Evolutionary conservation across 2,888 invertebrate genomes (phyloP), one percentile per base, ranked within the genome.

Genomic region (Leptothorax acervorum): DNA sequence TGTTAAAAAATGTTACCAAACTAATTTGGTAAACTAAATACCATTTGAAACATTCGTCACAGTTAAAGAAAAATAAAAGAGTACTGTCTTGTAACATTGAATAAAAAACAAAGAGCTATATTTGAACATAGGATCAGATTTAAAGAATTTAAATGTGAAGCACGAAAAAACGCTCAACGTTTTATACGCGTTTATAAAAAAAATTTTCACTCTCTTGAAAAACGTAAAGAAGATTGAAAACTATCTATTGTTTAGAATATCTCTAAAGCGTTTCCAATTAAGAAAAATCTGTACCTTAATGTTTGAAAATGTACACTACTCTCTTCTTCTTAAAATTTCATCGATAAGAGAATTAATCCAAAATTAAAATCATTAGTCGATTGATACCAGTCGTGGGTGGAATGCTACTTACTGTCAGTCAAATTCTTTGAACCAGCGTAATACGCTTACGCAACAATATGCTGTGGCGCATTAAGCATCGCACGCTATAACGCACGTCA

Each of bases 391-490:
- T n/a, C 6, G 23, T 5, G 15, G 48, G 11, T 23, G 12, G 66
- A 42, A 31, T 31, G 66, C 11, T 18, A 18, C 8, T 28, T 35
- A 6, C 35, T 35, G 6, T 31, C 18, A 45, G 45, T 51, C 9
- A 1, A 78, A 55, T 78, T 78, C 55, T 78, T 68, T 42, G n/a
- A 45, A 31, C 53, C 15, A 31, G 5, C n/a, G 31, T 55, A 68
- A 78, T 78, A 55, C 42, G 68, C 55, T 68, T 45, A 79, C 18
- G 45, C 35, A 57, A 76, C 63, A 51, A 48, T 60, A 71, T 48
- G 73, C 71, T 79, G 35, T 48, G 71, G 28, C 57, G 57, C 57
- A 79, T 79, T 79, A 60, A 57, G 48, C 79, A 70, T 57, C 31
- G 45, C 45, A 4, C 68, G 35, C 31, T 55, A 51, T 68, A 68